A percentile compares a stretch with the other conserved stretches of the same genome.
Conservation (phyloP, 2,797 vertebrate genomes). For the Sebastes hopkinsi region DNA sequence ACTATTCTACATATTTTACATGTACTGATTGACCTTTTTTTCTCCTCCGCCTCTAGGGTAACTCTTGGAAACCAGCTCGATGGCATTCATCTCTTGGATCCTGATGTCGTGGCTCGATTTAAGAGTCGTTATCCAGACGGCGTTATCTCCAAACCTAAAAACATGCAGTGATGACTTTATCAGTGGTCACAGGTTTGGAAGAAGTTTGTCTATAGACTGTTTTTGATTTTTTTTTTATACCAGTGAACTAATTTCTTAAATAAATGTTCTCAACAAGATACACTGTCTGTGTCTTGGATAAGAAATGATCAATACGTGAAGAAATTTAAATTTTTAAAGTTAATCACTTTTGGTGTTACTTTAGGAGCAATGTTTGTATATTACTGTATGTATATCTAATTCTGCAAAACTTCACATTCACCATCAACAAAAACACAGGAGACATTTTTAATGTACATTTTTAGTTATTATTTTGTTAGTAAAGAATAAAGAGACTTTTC, state of each 20-base stretch:
- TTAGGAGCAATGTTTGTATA: neutral
- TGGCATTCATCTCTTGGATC: conserved; percentile 93
- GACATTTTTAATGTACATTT: conserved; percentile 28
- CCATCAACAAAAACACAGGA: conserved; percentile 31
- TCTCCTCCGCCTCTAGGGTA: conserved; percentile 77
- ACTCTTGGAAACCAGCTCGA: conserved; percentile 94
- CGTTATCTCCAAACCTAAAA: conserved; percentile 93
- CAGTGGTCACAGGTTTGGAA: neutral
- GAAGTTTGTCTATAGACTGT: conserved; percentile 30
- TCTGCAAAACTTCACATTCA: neutral
- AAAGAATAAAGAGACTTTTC: conserved; percentile 33
- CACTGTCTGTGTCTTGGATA: conserved; percentile 15
- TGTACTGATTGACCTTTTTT: neutral
- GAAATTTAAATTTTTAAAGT: neutral
- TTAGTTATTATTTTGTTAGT: conserved; percentile 56
- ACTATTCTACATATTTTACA: neutral
- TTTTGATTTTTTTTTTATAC: conserved; percentile 27
- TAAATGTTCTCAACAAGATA: conserved; percentile 31
- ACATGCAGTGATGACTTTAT: conserved; percentile 73
- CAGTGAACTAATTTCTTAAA: conserved; percentile 45
- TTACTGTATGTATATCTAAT: neutral
- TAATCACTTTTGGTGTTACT: neutral
- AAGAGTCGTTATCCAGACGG: conserved; percentile 93
- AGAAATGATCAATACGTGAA: neutral
- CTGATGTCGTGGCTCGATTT: conserved; percentile 92